Percentiles rank a stretch among this genome's conserved stretches.
Conservation (phyloP, 1,140 invertebrate genomes). For the Platorchestia sp. region DNA sequence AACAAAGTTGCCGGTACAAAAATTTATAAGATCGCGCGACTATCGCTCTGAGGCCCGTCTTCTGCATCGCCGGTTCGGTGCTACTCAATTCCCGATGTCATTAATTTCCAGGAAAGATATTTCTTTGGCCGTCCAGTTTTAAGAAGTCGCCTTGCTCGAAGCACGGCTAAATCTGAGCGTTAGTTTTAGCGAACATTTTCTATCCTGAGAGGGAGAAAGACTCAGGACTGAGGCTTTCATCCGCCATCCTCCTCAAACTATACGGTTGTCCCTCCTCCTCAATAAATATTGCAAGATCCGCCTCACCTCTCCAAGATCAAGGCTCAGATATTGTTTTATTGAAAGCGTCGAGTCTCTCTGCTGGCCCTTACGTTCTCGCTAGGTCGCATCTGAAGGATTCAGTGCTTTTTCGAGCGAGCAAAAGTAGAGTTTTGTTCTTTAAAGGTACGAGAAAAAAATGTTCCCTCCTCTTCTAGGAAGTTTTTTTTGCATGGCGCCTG, state of each 20-base stretch:
- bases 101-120: slow-evolving; percentile 12
- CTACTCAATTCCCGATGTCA: slow-evolving; percentile 43
- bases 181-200: slow-evolving; percentile 21
- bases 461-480: background rate
- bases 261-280: background rate
- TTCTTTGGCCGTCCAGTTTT: background rate
- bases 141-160: background rate
- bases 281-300: slow-evolving; percentile 9
- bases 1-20: background rate
- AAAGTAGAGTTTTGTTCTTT: background rate
- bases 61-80: slow-evolving; percentile 19
- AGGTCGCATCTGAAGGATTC: background rate
- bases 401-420: background rate
- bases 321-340: slow-evolving; percentile 9
- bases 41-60: background rate
- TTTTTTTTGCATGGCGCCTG: background rate
- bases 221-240: background rate
- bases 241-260: background rate
- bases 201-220: background rate
- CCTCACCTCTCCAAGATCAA: background rate
- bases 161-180: background rate
- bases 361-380: background rate
- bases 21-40: background rate
- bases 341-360: background rate
- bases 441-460: background rate